Evolutionary conservation across 2,797 vertebrate species (phyloP).

Genomic region (Echiichthys vipera): DNA sequence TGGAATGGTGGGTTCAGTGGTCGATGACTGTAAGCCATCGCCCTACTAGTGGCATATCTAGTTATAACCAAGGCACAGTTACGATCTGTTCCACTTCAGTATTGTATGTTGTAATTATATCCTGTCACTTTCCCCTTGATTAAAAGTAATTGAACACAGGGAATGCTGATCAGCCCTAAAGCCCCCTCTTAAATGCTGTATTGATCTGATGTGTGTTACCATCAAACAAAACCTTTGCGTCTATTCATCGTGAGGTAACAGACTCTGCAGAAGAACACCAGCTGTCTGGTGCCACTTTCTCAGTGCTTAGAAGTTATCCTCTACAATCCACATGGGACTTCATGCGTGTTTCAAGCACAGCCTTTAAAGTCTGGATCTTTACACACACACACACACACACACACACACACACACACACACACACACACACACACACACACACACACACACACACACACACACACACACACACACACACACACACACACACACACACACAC

Average conservation of each 20-base stretch:
- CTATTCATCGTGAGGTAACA: not conserved
- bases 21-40: too few species aligned
- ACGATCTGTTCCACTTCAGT: not conserved
- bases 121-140: not conserved
- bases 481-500: too few species aligned
- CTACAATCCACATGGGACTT: slow-evolving; percentile 19
- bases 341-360: not conserved
- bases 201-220: slow-evolving; percentile 13
- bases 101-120: not conserved
- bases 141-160: not conserved
- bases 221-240: slow-evolving; percentile 6
- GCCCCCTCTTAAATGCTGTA: slow-evolving; percentile 5
- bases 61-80: not conserved
- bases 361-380: slow-evolving; percentile 15
- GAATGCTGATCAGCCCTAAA: not conserved
- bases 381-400: not conserved
- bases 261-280: slow-evolving; percentile 6
- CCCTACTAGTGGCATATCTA: not conserved
- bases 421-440: too few species aligned
- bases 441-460: too few species aligned
- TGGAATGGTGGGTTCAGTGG: too few species aligned
- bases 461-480: too few species aligned
- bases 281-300: not conserved
- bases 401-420: too few species aligned
- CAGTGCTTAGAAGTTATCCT: slow-evolving; percentile 8